phyloP scores from a whole-genome alignment of 2,113 vertebrate genomes.

The Gambusia affinis region DNA sequence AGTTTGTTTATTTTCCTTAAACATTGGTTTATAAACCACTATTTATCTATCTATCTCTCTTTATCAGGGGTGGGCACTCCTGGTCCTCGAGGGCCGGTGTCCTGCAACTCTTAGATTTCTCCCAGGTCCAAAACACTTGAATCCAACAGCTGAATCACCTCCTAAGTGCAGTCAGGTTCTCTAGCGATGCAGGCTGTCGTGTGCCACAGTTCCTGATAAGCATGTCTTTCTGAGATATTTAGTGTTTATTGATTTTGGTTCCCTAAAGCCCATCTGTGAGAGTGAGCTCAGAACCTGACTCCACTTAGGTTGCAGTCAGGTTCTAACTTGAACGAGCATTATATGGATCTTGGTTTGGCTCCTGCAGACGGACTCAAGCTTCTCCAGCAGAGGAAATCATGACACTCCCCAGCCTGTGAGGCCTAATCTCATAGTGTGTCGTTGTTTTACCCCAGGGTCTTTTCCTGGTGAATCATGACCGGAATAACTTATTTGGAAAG shows the following conservation, averaged over 20 bases:
- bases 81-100: no score
- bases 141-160: no score
- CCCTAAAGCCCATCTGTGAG: neutral
- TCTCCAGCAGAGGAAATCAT: neutral
- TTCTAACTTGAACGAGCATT: neutral
- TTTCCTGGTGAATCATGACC: slow-evolving; percentile 3
- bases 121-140: no score
- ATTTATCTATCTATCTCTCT: no score
- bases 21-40: no score
- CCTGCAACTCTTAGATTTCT: no score
- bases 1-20: no score
- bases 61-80: no score
- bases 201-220: neutral
- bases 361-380: neutral
- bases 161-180: no score
- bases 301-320: no score
- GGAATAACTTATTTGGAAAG: slow-evolving; percentile 6
- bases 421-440: neutral
- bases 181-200: neutral
- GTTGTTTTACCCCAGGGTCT: neutral
- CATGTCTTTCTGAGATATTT: neutral
- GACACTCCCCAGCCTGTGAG: neutral
- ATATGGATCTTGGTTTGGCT: neutral
- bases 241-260: neutral
- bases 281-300: neutral